Conservation (phyloP, 2,797 vertebrate genomes). For the Bradypus variegatus region DNA sequence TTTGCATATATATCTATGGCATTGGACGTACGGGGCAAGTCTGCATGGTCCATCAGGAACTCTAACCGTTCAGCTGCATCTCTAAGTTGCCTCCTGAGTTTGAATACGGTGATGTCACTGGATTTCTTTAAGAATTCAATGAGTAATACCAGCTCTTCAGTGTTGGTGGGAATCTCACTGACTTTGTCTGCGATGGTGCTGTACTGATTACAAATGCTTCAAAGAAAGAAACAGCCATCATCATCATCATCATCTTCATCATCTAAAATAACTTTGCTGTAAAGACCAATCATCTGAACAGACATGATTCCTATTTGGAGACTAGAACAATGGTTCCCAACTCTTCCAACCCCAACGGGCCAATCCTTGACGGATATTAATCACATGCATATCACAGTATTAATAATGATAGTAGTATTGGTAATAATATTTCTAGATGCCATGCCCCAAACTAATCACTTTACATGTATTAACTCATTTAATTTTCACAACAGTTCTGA, state of each 20-base stretch:
- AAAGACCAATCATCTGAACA: not conserved
- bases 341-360: not conserved
- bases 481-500: not conserved
- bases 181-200: constrained; percentile 77
- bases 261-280: not conserved
- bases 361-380: not conserved
- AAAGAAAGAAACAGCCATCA: constrained; percentile 22
- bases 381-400: not conserved
- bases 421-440: not conserved
- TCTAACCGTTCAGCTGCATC: constrained; percentile 77
- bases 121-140: constrained; percentile 78
- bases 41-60: constrained; percentile 84
- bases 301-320: not conserved
- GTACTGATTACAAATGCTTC: constrained; percentile 85
- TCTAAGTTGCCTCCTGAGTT: constrained; percentile 77
- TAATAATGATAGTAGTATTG: not conserved
- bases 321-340: not conserved
- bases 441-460: not conserved
- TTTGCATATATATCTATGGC: not conserved
- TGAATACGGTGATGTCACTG: constrained; percentile 81
- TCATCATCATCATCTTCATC: not conserved
- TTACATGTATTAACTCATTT: not conserved
- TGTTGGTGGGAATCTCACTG: constrained; percentile 76
- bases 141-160: constrained; percentile 81
- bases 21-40: constrained; percentile 76